Evolutionary conservation across 2,888 invertebrate species (phyloP), one percentile per base, ranked within the genome.

Genomic region (Heliconius hortense): DNA sequence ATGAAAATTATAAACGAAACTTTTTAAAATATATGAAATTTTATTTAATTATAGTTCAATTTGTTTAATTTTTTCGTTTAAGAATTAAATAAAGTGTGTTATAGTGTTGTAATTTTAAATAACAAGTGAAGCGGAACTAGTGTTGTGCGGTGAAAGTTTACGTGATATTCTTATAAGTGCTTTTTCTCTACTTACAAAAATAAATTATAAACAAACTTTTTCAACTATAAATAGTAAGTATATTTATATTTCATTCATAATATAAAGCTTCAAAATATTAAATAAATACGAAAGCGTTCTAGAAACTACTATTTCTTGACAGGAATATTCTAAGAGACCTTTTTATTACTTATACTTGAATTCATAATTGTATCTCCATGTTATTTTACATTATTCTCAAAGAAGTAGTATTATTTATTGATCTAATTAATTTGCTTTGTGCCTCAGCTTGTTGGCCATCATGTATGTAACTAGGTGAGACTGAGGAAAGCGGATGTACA

Each of bases 81-180:
- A 39, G 31, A 39, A 76, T 66, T 68, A 72, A 56, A 73, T 70
- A 76, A 72, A 68, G 60, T 73, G 72, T 78, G 66, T 74, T 72
- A 69, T 71, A 74, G 77, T 80, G 73, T 73, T 53, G 66, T 64
- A 10, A 62, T 43, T 71, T 56, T 59, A 8, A 39, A 43, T 28
- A 26, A 15, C 15, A 60, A 71, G 60, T 71, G 71, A 83, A 81
- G 77, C 82, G 81, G 80, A 84, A 81, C 81, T 82, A 73, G 76
- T 80, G 81, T 81, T 88, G 85, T 84, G 79, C 77, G 84, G 92
- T 91, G 91, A 92, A 92, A 92, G 91, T 92, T 88, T 79, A 81
- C 75, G 82, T 82, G 79, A 67, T 77, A 56, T 78, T 79, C 77
- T 80, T 80, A 80, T 80, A 82, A 83, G 70, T 68, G 48, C 80